Evolutionary conservation across 1,140 invertebrate genomes (phyloP).

Genomic region (Drosophila yakuba): DNA sequence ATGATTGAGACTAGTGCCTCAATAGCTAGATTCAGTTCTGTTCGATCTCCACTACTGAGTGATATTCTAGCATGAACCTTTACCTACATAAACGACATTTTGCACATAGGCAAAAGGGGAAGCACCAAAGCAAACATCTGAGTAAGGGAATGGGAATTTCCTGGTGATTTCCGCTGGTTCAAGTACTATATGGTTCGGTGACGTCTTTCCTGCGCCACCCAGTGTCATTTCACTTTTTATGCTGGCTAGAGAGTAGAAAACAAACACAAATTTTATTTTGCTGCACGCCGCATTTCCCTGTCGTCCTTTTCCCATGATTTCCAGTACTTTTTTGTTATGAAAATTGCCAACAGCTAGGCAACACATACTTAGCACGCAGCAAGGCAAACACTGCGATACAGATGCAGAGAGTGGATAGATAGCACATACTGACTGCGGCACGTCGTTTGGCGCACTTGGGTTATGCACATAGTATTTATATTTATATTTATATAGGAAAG

Average conservation of each 20-base stretch:
- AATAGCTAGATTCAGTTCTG: neutral
- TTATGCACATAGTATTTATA: conserved; percentile 81
- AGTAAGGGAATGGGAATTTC: conserved; percentile 41
- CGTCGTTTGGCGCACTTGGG: conserved; percentile 62
- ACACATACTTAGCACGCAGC: conserved; percentile 74
- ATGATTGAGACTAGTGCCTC: neutral
- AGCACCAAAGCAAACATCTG: conserved; percentile 38
- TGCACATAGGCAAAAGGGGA: conserved; percentile 9
- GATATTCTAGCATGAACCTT: conserved; percentile 36
- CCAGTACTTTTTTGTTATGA: conserved; percentile 34
- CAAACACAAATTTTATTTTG: conserved; percentile 70
- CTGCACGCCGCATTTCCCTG: conserved; percentile 27
- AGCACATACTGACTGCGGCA: conserved; percentile 33
- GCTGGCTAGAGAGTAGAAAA: conserved; percentile 56
- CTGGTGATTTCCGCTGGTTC: conserved; percentile 24
- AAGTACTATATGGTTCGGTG: conserved; percentile 11
- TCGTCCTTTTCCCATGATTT: conserved; percentile 9
- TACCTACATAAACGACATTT: conserved; percentile 27
- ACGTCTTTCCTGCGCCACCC: conserved; percentile 44
- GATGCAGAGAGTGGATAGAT: conserved; percentile 18
- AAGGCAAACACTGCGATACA: conserved; percentile 3
- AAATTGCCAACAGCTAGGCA: conserved; percentile 78
- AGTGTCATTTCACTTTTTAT: conserved; percentile 58
- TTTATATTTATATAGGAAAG: conserved; percentile 81
- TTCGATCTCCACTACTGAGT: conserved; percentile 7